phyloP scores from a whole-genome alignment of 1,140 invertebrate genomes.

The Chironomus striatipennis region DNA sequence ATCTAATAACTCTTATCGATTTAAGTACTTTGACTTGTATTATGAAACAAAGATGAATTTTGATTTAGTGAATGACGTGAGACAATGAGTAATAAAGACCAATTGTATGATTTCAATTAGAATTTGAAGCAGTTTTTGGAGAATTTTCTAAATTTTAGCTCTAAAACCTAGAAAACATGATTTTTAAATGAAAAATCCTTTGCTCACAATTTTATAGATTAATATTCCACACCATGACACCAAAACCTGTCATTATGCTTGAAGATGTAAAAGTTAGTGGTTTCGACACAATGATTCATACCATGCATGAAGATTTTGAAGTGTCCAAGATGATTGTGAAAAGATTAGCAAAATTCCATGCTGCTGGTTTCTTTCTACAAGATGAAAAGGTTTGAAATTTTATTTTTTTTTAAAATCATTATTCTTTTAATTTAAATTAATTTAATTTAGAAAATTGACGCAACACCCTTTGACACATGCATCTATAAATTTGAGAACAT shows the following conservation, averaged over 20 bases:
- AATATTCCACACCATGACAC: not conserved
- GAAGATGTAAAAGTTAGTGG: not conserved
- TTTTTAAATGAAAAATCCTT: too few relatives aligned
- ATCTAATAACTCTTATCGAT: too few relatives aligned
- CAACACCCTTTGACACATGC: not conserved
- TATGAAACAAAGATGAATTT: too few relatives aligned
- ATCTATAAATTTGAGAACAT: not conserved
- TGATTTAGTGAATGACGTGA: too few relatives aligned
- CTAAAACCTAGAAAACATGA: too few relatives aligned
- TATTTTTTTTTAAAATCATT: not conserved
- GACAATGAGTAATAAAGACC: too few relatives aligned
- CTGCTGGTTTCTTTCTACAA: not conserved
- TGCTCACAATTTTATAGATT: not conserved
- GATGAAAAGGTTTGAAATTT: not conserved
- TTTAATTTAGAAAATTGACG: not conserved
- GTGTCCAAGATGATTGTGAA: not conserved
- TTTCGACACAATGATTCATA: not conserved
- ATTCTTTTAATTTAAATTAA: not conserved
- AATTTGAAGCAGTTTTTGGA: too few relatives aligned
- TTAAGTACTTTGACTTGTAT: too few relatives aligned
- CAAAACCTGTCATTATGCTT: not conserved
- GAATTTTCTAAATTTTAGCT: too few relatives aligned
- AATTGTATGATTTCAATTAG: too few relatives aligned
- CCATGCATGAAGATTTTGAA: not conserved
- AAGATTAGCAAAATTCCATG: not conserved